Base-by-base conservation (phyloP, 2,888 invertebrate genomes). In the Smittia sp. region DNA sequence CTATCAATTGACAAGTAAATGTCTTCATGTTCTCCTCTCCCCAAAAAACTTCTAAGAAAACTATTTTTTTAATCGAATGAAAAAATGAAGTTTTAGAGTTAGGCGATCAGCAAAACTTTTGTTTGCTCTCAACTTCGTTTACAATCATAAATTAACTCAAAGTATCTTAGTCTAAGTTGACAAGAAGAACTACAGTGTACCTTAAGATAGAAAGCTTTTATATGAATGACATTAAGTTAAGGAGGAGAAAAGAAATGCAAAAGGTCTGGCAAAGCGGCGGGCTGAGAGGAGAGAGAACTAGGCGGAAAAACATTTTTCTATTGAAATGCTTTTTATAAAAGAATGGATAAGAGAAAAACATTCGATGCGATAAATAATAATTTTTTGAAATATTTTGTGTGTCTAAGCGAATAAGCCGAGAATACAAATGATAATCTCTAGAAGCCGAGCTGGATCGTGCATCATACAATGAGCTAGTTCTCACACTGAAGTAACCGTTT, bases 131-230 rank as follows among this genome's bases (percentile, higher is more conserved):
- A 32, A 32, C 32, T 32, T 32, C n/a, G n/a, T 46, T 11, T 46
- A 46, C 52, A 46, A 15, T 13, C 18, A 46, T 18, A 15, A 15
- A 46, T 46, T 32, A 32, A 32, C 32, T 32, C 9, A 32, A 32
- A 32, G 9, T 32, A 32, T 32, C 32, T 32, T 32, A 32, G 9
- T 6, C 3, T 32, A 32, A 32, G 15, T 6, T 46, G 15, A 46
- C 15, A 46, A 58, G 58, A 7, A 7, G 7, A 18, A 58, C 58
- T 58, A 58, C 58, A 58, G 18, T 58, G 58, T 58, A 58, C 58
- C 58, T 58, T 58, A 58, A 58, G 58, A 58, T 58, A 58, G 3
- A 58, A 58, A 58, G 58, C 58, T 58, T 58, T 58, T 58, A 58
- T 58, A 58, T 58, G 7, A 58, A 20, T 58, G 58, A 58, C 58